A percentile compares a stretch with the other conserved stretches of the same genome.
phyloP scores from a whole-genome alignment of 2,113 vertebrate species.

The Tragelaphus strepsiceros region DNA sequence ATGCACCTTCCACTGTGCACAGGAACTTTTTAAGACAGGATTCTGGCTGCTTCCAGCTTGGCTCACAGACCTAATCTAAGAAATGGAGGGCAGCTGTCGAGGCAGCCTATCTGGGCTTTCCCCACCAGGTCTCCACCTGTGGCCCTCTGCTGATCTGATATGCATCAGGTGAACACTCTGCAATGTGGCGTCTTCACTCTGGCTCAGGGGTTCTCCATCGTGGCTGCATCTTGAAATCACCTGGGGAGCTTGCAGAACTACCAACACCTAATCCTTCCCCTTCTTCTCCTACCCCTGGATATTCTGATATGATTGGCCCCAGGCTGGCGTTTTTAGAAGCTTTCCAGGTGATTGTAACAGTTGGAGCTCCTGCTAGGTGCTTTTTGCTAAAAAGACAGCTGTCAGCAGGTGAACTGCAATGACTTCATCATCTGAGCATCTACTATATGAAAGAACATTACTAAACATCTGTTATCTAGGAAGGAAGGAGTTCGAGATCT shows the following conservation, averaged over 20 bases:
- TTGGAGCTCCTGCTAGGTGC: not conserved
- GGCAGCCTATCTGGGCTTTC: not conserved
- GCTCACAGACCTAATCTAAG: not conserved
- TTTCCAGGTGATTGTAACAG: not conserved
- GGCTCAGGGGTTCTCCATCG: not conserved
- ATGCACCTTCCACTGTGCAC: not conserved
- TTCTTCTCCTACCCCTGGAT: not conserved
- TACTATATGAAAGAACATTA: not conserved
- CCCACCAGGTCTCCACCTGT: not conserved
- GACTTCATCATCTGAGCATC: not conserved
- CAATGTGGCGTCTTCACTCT: not conserved
- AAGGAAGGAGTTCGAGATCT: not conserved
- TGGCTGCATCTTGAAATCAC: not conserved
- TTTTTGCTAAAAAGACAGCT: not conserved
- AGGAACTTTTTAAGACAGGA: conserved; percentile 12
- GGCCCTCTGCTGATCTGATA: not conserved
- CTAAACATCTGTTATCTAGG: not conserved
- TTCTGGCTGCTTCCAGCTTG: not conserved
- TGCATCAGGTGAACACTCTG: not conserved
- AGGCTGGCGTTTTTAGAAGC: not conserved
- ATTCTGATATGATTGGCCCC: not conserved
- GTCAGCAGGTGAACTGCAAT: not conserved
- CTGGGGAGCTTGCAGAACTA: not conserved
- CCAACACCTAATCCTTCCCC: not conserved
- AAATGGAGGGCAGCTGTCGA: not conserved